A percentile compares a stretch with the other conserved stretches of the same genome.
These are phyloP conservation scores for Tragulus kanchil DNA, from an alignment of 2,113 vertebrate genomes.

Conservation along the genomic window DNA sequence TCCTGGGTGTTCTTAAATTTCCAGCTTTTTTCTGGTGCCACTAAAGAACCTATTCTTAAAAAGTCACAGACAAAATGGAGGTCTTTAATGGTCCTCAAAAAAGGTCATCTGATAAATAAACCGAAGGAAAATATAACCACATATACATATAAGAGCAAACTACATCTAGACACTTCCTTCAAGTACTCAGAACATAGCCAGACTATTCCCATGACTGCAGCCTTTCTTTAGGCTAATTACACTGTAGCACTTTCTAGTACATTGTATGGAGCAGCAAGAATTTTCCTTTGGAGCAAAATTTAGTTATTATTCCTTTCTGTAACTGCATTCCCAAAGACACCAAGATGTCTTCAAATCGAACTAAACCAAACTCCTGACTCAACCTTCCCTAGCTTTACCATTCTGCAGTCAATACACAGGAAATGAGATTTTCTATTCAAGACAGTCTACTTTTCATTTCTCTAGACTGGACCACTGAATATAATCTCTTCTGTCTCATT, in stretches of 20 bases:
- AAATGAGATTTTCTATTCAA: background rate
- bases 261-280: background rate
- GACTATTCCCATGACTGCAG: background rate
- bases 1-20: background rate
- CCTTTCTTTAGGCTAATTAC: background rate
- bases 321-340: background rate
- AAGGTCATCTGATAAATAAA: slow-evolving; percentile 11
- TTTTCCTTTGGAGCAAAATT: slow-evolving; percentile 6
- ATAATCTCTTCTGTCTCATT: background rate
- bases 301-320: background rate
- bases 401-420: background rate
- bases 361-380: background rate
- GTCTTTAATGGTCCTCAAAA: background rate
- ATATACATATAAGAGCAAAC: background rate
- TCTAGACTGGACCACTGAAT: background rate
- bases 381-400: background rate
- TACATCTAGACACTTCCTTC: background rate
- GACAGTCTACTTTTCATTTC: background rate
- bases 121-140: background rate
- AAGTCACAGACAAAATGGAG: background rate
- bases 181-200: background rate
- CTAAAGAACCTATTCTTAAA: background rate
- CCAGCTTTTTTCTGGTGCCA: background rate
- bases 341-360: background rate
- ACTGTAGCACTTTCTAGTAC: background rate